These are phyloP conservation scores for Hirtodrosophila trivittata DNA, from an alignment of 2,888 invertebrate genomes.

Conservation along the genomic window DNA sequence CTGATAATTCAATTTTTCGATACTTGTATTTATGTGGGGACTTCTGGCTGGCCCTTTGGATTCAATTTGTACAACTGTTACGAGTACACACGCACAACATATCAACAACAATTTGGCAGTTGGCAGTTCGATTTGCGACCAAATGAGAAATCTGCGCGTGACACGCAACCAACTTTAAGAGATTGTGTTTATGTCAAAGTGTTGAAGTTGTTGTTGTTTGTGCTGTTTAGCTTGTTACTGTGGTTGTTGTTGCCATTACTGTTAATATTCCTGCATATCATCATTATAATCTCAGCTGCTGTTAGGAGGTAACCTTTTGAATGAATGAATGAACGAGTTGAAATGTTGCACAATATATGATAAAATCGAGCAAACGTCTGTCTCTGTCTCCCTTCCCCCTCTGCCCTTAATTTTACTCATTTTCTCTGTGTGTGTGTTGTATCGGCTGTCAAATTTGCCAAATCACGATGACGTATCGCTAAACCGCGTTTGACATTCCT, in stretches of 20 bases:
- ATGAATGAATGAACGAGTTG: slow-evolving; percentile 45
- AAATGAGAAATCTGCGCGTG: slow-evolving; percentile 68
- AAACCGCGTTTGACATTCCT: slow-evolving; percentile 71
- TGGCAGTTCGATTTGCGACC: slow-evolving; percentile 75
- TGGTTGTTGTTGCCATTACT: slow-evolving; percentile 19
- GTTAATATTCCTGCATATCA: slow-evolving; percentile 63
- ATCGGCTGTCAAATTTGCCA: slow-evolving; percentile 77
- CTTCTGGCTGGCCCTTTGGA: slow-evolving; percentile 24
- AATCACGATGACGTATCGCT: slow-evolving; percentile 78
- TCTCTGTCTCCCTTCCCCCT: slow-evolving; percentile 3
- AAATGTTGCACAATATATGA: slow-evolving; percentile 66
- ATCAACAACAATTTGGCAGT: slow-evolving; percentile 75
- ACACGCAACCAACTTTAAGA: slow-evolving; percentile 61
- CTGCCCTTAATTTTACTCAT: slow-evolving; percentile 1
- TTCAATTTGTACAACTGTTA: slow-evolving; percentile 74
- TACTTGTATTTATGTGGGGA: background rate
- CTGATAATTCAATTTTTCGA: slow-evolving; percentile 81
- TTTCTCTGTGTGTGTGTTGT: slow-evolving; percentile 18
- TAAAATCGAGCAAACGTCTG: slow-evolving; percentile 43
- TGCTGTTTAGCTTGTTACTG: slow-evolving; percentile 26
- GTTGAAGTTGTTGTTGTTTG: slow-evolving; percentile 48
- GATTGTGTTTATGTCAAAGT: slow-evolving; percentile 61
- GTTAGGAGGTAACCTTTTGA: slow-evolving; percentile 50
- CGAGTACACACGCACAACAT: slow-evolving; percentile 52
- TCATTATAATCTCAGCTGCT: slow-evolving; percentile 73